These are phyloP conservation scores for Ascaphus truei DNA, from an alignment of 2,113 vertebrate genomes.

Conservation along the genomic window DNA sequence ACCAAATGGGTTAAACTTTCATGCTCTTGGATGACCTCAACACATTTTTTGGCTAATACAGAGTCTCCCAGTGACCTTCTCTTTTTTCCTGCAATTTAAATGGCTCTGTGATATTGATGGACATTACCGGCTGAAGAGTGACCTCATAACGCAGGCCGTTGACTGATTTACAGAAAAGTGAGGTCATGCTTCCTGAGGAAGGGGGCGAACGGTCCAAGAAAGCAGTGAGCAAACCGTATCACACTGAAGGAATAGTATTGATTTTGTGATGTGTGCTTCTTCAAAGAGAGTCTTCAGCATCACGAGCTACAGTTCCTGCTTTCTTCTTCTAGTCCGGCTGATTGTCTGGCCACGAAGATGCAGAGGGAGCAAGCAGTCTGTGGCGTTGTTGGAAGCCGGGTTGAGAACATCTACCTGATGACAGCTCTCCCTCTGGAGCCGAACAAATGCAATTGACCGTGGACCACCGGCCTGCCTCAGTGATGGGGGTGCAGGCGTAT, in stretches of 20 bases:
- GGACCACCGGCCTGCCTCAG: not conserved
- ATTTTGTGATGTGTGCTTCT: no score
- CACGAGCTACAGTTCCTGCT: not conserved
- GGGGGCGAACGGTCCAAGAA: not conserved
- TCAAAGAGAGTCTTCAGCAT: no score
- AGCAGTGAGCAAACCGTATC: not conserved
- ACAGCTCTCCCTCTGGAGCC: not conserved
- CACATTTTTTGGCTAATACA: not conserved
- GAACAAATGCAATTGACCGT: not conserved
- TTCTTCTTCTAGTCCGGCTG: not conserved
- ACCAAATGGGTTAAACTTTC: no score
- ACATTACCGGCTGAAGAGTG: not conserved
- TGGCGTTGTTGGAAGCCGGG: no score
- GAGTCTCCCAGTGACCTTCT: not conserved
- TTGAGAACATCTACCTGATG: not conserved
- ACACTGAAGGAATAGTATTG: not conserved
- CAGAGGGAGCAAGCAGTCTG: no score
- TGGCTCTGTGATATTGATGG: not conserved
- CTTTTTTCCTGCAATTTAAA: not conserved
- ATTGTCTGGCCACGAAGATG: not conserved
- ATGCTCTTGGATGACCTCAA: not conserved
- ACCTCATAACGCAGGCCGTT: constrained; percentile 10
- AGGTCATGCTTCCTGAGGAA: constrained; percentile 2
- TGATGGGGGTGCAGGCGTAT: no score
- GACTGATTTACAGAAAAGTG: constrained; percentile 12